Evolutionary conservation across 2,113 vertebrate species (phyloP).

Genomic region (Opisthocomus hoazin): DNA sequence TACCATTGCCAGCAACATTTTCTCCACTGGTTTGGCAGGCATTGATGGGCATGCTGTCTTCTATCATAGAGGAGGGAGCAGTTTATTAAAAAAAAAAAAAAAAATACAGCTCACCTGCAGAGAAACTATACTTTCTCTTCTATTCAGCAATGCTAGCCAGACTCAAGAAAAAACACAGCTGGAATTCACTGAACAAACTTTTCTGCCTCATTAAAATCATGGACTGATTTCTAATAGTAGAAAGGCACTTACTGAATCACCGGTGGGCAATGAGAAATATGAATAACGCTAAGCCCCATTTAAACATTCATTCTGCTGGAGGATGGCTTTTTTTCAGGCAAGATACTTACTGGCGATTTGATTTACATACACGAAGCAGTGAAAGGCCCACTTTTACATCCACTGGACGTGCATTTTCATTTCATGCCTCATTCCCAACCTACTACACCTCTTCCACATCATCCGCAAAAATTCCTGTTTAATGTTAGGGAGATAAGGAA

Average conservation of each 20-base stretch:
- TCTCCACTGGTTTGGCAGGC: background rate
- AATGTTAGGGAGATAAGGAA: background rate
- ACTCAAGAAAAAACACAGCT: background rate
- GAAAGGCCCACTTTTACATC: background rate
- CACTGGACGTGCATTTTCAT: background rate
- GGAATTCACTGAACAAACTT: background rate
- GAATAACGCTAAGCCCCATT: background rate
- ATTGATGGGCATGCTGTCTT: background rate
- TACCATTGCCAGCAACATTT: background rate
- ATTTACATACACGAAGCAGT: background rate
- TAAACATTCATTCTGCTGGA: background rate
- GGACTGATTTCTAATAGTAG: background rate
- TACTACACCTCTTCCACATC: background rate
- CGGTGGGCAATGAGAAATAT: background rate
- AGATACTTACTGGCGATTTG: background rate
- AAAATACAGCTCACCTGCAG: background rate
- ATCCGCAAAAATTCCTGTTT: background rate
- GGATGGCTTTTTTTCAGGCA: background rate
- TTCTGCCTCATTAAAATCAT: conserved; percentile 5
- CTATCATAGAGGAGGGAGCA: background rate
- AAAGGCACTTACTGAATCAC: background rate
- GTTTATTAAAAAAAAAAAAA: background rate
- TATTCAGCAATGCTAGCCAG: background rate
- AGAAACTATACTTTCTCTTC: background rate
- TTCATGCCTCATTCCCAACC: background rate